Base-by-base conservation (phyloP, 2,113 vertebrate genomes). In the Scophthalmus maximus region DNA sequence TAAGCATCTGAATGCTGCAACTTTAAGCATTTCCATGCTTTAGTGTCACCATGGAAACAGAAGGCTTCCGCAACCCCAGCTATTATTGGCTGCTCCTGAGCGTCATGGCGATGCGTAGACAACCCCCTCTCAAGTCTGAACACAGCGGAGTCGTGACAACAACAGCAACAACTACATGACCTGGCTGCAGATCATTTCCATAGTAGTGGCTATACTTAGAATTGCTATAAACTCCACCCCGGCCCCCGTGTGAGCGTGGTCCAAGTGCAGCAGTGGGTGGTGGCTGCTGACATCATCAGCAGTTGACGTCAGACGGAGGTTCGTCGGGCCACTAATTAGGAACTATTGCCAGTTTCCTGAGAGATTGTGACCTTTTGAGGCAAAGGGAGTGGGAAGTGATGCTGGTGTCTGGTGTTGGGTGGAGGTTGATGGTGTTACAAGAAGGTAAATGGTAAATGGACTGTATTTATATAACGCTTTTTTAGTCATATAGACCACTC, bases 1-100 rank as follows among this genome's bases (percentile, higher is more conserved):
- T 40, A 6, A 44, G 18, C 60, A 55, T 80, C 38, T 58, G 12
- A 81, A 79, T 25, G 58, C 29, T 68, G 51, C 62, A 81, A 64
- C 69, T 62, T 69, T 18, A 78, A 73, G 34, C 38, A 57, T 64
- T 62, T 64, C 75, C 30, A 67, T 69, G 73, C 64, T 65, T 49
- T 42, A 6, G 11, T 2, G 40, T 88, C 67, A 18, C 87, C 79
- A 85, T 88, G 86, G 90, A 84, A 89, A 91, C 84, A 59, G 51
- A 77, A 6, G 36, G 65, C 70, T 64, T 27, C 29, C 34, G 22
- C 47, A 69, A n/a, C 73, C 53, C 26, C 34, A 2, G 58, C 53
- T 40, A 70, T 12, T 51, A 81, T 38, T 63, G 67, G 58, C 40
- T 60, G 38, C 25, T 27, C 27, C 25, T 32, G 6, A 27, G 20